These are phyloP conservation scores for Drosophila quadrilineata DNA, from an alignment of 1,140 invertebrate genomes.

Conservation along the genomic window DNA sequence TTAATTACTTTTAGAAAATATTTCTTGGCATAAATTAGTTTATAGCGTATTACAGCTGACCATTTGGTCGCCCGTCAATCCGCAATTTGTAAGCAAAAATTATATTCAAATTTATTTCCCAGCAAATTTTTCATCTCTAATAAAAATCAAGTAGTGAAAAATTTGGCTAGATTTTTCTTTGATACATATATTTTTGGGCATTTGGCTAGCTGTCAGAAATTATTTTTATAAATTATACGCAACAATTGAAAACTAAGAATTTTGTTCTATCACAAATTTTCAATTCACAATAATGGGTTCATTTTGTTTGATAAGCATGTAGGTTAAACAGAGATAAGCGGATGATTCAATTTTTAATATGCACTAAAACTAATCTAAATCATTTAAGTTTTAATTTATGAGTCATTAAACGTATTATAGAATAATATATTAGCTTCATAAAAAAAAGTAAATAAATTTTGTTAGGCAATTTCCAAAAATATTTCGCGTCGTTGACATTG, in stretches of 20 bases:
- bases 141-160: too few species aligned
- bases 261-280: too few species aligned
- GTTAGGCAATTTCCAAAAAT: neutral
- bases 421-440: neutral
- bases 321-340: neutral
- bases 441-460: too few species aligned
- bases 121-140: too few species aligned
- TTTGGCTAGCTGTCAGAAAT: too few species aligned
- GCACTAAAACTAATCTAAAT: neutral
- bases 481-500: slow-evolving; percentile 5
- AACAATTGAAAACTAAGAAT: too few species aligned
- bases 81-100: too few species aligned
- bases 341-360: slow-evolving; percentile 4
- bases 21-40: slow-evolving; percentile 4
- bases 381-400: slow-evolving; percentile 7
- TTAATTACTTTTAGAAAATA: slow-evolving; percentile 11
- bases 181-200: too few species aligned
- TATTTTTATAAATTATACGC: too few species aligned
- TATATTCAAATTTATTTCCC: too few species aligned
- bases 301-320: slow-evolving; percentile 6
- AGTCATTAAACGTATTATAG: slow-evolving; percentile 1
- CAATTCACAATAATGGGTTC: too few species aligned
- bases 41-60: slow-evolving; percentile 9
- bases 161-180: too few species aligned
- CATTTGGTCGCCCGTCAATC: slow-evolving; percentile 11